phyloP scores from a whole-genome alignment of 2,888 invertebrate species.

The Drosophila glabriapex region DNA sequence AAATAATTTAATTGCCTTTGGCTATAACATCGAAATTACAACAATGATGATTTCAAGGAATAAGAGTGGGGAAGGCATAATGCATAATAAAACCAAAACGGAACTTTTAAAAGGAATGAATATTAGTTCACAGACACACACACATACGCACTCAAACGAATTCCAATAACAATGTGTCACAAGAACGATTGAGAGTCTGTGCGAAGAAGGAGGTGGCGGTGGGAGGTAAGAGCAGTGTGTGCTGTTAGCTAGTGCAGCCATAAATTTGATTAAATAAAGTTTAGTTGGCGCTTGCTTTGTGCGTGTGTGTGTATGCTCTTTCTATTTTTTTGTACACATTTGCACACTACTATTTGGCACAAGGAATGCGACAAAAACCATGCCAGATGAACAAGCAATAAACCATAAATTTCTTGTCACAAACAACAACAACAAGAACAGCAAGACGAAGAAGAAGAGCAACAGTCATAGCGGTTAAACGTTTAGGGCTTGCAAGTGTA shows the following conservation, averaged over 20 bases:
- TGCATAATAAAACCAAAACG: slow-evolving; percentile 60
- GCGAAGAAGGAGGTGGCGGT: background rate
- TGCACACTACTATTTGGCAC: slow-evolving; percentile 47
- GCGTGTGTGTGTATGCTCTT: slow-evolving; percentile 20
- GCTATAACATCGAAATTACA: slow-evolving; percentile 51
- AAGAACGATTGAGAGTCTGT: slow-evolving; percentile 31
- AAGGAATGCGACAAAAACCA: slow-evolving; percentile 78
- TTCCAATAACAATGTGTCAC: slow-evolving; percentile 73
- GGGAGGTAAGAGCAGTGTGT: background rate
- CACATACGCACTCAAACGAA: slow-evolving; percentile 34
- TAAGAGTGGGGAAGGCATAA: slow-evolving; percentile 40
- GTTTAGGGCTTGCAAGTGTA: slow-evolving; percentile 54
- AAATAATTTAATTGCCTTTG: slow-evolving; percentile 74
- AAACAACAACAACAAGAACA: slow-evolving; percentile 37
- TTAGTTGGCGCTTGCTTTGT: slow-evolving; percentile 62
- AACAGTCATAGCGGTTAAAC: slow-evolving; percentile 56
- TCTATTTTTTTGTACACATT: slow-evolving; percentile 19
- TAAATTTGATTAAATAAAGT: slow-evolving; percentile 83
- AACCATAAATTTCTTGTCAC: slow-evolving; percentile 80
- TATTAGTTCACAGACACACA: slow-evolving; percentile 31
- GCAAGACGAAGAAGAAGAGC: slow-evolving; percentile 19
- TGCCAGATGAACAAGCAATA: slow-evolving; percentile 79
- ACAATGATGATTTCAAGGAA: slow-evolving; percentile 33
- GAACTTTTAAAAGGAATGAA: slow-evolving; percentile 51
- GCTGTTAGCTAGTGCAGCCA: slow-evolving; percentile 51